Evolutionary conservation across 2,888 invertebrate species (phyloP).

Genomic region (Lasiommata megera): DNA sequence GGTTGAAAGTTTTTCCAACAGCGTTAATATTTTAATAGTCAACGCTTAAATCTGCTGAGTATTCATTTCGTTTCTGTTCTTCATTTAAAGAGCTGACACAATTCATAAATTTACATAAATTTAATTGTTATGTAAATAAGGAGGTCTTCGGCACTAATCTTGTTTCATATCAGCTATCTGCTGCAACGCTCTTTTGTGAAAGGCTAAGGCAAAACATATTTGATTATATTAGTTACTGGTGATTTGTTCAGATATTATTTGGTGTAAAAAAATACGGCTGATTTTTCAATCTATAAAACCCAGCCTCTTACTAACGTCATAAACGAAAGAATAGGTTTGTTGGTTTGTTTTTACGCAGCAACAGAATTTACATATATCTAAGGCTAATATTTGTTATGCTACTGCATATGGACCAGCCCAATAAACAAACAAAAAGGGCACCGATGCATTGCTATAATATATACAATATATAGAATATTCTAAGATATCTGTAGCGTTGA

Average conservation of each 20-base stretch:
- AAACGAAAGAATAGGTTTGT: too few relatives aligned
- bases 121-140: slow-evolving; percentile 22
- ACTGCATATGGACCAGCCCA: too few relatives aligned
- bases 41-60: slow-evolving; percentile 4
- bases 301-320: too few relatives aligned
- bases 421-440: too few relatives aligned
- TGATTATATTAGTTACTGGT: background rate
- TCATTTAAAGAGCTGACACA: slow-evolving; percentile 14
- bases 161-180: background rate
- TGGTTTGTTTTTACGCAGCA: too few relatives aligned
- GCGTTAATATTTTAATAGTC: background rate
- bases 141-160: slow-evolving; percentile 10
- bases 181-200: slow-evolving; percentile 1
- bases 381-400: too few relatives aligned
- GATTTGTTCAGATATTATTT: background rate
- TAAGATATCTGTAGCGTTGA: too few relatives aligned
- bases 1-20: too few relatives aligned
- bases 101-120: slow-evolving; percentile 27
- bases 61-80: slow-evolving; percentile 7
- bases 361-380: too few relatives aligned
- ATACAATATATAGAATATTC: too few relatives aligned
- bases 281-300: too few relatives aligned
- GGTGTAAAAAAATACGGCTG: background rate
- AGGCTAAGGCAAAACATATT: background rate
- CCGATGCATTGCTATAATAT: too few relatives aligned